These are phyloP conservation scores for Lepetodrilus schrolli DNA, from an alignment of 2,888 invertebrate species.

Conservation along the genomic window DNA sequence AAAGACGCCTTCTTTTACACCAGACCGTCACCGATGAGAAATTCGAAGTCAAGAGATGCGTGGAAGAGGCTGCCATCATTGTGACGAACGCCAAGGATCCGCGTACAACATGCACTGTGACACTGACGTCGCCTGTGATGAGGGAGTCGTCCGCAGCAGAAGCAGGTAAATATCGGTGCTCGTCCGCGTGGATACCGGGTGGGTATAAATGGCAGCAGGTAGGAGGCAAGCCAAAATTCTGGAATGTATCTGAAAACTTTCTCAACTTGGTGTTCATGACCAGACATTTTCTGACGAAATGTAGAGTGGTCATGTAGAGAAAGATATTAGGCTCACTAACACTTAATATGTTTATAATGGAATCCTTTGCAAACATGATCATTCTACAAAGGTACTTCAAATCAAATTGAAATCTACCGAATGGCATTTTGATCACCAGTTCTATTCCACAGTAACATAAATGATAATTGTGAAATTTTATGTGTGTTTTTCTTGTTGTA, in stretches of 20 bases:
- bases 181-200: not conserved
- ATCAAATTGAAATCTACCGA: constrained; percentile 12
- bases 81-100: constrained; percentile 85
- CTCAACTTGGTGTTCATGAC: constrained; percentile 16
- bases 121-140: constrained; percentile 93
- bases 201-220: too few species aligned
- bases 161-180: constrained; percentile 39
- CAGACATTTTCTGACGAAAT: not conserved
- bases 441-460: not conserved
- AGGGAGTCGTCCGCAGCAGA: constrained; percentile 79
- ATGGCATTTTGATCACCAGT: constrained; percentile 13
- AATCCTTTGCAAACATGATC: constrained; percentile 33
- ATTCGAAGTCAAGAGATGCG: constrained; percentile 88
- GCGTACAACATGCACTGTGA: constrained; percentile 83
- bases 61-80: constrained; percentile 87
- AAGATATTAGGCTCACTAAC: not conserved
- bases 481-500: not conserved
- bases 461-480: not conserved
- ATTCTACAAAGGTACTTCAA: constrained; percentile 31
- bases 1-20: constrained; percentile 31
- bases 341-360: not conserved
- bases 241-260: not conserved
- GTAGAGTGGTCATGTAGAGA: constrained; percentile 62
- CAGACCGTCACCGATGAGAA: constrained; percentile 82
- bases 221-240: too few species aligned